Evolutionary conservation across 2,797 vertebrate genomes (phyloP).

Genomic region (Propithecus perrieri): DNA sequence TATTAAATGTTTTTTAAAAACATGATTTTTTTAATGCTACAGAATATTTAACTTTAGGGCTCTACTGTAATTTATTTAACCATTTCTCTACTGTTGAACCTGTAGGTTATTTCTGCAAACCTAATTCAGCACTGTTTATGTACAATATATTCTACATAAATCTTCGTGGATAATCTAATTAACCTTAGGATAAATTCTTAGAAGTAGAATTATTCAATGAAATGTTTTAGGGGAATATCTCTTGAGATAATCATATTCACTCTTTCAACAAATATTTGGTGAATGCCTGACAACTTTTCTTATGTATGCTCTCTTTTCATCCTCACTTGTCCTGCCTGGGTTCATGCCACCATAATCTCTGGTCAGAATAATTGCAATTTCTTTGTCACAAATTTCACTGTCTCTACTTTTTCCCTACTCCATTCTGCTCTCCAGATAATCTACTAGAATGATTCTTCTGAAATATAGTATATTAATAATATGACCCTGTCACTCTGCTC

Average conservation of each 20-base stretch:
- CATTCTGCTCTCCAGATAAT: not conserved
- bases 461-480: not conserved
- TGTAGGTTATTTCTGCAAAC: conserved; percentile 36
- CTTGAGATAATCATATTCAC: not conserved
- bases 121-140: conserved; percentile 26
- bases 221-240: not conserved
- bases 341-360: not conserved
- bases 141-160: conserved; percentile 13
- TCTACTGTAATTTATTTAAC: conserved; percentile 28
- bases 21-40: not conserved
- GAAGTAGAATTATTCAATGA: not conserved
- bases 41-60: not conserved
- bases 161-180: conserved; percentile 30
- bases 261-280: conserved; percentile 8
- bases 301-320: not conserved
- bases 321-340: not conserved
- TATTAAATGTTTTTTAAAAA: conserved; percentile 18
- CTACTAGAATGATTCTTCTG: not conserved
- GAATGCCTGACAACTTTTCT: conserved; percentile 11
- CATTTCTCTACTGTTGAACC: conserved; percentile 28
- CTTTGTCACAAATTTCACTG: not conserved
- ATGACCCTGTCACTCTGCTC: not conserved
- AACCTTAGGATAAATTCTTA: conserved; percentile 38
- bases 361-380: not conserved
- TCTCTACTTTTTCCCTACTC: not conserved